Conservation (phyloP, 1,140 invertebrate genomes). For the Eriocheir sinensis region DNA sequence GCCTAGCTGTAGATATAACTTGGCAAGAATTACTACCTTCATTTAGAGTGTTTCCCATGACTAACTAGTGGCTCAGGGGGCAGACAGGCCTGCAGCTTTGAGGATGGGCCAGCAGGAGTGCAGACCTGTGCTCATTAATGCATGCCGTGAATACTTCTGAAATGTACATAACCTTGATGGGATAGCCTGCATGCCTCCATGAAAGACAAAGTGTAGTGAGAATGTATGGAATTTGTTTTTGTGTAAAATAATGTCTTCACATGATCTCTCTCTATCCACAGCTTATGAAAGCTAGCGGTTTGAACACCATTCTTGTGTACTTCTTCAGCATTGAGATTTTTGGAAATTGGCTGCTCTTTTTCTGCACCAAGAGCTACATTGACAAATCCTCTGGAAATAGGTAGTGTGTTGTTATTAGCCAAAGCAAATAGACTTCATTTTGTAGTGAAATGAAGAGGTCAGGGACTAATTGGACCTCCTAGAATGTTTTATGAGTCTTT, state of each 20-base stretch:
- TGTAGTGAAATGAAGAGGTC: neutral
- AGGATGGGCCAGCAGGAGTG: neutral
- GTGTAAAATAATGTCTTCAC: neutral
- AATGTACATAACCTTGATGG: constrained; percentile 13
- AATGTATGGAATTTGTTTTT: neutral
- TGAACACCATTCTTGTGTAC: constrained; percentile 65
- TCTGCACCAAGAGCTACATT: constrained; percentile 70
- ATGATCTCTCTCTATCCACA: constrained; percentile 55
- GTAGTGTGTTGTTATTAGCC: constrained; percentile 54
- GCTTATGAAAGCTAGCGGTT: constrained; percentile 64
- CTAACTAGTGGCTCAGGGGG: neutral
- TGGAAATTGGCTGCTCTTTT: constrained; percentile 73
- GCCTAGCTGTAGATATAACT: too few relatives aligned
- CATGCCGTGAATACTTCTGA: neutral
- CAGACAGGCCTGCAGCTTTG: too few relatives aligned
- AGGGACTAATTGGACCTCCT: neutral
- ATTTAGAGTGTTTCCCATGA: too few relatives aligned
- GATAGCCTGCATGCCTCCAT: neutral
- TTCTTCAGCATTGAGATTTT: constrained; percentile 69
- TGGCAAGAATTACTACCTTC: too few relatives aligned
- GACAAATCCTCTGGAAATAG: constrained; percentile 71
- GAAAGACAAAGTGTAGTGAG: neutral
- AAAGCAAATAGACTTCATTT: neutral
- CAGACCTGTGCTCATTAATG: neutral
- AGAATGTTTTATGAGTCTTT: neutral